phyloP scores from a whole-genome alignment of 1,140 invertebrate genomes.

The Drosophila lowei region DNA sequence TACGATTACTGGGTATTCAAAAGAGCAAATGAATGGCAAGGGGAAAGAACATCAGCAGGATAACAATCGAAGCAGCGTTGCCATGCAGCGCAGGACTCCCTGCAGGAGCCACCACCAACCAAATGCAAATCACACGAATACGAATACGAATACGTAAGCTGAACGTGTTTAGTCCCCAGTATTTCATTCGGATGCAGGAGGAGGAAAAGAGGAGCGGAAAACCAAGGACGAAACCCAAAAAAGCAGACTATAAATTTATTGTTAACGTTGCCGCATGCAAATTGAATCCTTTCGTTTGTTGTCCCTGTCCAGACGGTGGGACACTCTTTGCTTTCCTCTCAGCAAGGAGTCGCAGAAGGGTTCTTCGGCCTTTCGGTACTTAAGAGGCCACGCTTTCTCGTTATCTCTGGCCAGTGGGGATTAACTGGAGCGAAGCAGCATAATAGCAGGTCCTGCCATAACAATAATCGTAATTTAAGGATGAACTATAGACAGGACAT shows the following conservation, averaged over 20 bases:
- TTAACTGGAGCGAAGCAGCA: constrained; percentile 18
- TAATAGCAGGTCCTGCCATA: constrained; percentile 18
- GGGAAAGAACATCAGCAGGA: constrained; percentile 25
- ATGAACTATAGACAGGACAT: constrained; percentile 27
- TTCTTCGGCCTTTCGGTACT: constrained; percentile 27
- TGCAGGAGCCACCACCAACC: constrained; percentile 25
- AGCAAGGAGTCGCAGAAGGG: not conserved
- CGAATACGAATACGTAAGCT: constrained; percentile 22
- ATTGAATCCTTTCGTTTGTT: constrained; percentile 60
- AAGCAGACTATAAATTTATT: constrained; percentile 62
- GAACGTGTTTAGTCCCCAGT: constrained; percentile 61
- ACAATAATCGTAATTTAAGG: constrained; percentile 38
- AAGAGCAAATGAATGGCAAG: not conserved
- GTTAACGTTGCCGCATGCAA: constrained; percentile 60
- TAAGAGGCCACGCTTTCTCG: constrained; percentile 41
- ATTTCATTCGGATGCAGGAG: constrained; percentile 13
- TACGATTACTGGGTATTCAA: not conserved
- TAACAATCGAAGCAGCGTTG: constrained; percentile 56
- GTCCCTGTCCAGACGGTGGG: constrained; percentile 32
- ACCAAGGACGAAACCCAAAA: constrained; percentile 19
- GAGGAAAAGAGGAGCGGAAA: not conserved
- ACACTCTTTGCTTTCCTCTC: constrained; percentile 18
- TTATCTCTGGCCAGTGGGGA: constrained; percentile 41
- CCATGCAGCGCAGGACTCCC: constrained; percentile 18
- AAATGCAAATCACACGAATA: constrained; percentile 59